Conservation (phyloP, 2,888 invertebrate species). For the Corythucha ciliata region DNA sequence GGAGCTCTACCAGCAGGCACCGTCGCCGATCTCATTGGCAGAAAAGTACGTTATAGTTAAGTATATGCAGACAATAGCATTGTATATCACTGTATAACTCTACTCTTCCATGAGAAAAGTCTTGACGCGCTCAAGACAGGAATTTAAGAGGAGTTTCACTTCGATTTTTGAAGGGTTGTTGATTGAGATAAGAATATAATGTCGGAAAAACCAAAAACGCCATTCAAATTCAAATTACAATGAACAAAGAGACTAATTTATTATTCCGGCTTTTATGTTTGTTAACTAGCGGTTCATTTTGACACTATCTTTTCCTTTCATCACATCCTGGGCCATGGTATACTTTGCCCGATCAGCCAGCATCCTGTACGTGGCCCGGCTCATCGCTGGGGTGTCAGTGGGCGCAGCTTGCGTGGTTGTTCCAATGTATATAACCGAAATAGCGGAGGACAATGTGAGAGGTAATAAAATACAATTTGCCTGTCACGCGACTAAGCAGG, state of each 20-base stretch:
- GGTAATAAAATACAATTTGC: too few species aligned
- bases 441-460: constrained; percentile 68
- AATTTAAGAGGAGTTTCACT: too few species aligned
- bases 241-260: too few species aligned
- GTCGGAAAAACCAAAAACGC: too few species aligned
- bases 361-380: constrained; percentile 59
- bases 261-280: too few species aligned
- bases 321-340: constrained; percentile 62
- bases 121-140: too few species aligned
- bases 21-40: constrained; percentile 57
- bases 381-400: constrained; percentile 63
- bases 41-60: too few species aligned
- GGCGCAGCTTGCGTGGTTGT: constrained; percentile 72
- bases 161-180: too few species aligned
- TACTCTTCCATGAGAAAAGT: too few species aligned
- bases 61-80: neutral
- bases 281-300: constrained; percentile 44
- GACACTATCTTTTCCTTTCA: constrained; percentile 52
- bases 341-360: constrained; percentile 53
- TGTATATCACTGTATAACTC: neutral
- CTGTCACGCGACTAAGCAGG: too few species aligned
- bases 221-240: too few species aligned
- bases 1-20: constrained; percentile 65
- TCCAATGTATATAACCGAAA: constrained; percentile 83
- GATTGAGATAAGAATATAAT: too few species aligned